Conservation (phyloP, 2,113 vertebrate species). For the Isichthys henryi region DNA sequence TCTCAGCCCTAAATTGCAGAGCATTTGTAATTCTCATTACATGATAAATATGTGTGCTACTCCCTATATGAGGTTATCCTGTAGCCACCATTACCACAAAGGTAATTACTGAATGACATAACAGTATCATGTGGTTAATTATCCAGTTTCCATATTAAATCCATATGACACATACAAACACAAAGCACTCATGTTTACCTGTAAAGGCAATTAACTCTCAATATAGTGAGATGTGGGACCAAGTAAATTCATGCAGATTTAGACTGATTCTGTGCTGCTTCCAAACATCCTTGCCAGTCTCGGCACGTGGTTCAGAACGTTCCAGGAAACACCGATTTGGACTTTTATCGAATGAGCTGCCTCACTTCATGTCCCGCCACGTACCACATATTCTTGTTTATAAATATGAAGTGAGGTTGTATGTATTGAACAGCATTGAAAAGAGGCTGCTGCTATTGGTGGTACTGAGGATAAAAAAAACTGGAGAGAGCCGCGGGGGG, state of each 20-base stretch:
- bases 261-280: not conserved
- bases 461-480: slow-evolving; percentile 13
- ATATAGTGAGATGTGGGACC: not conserved
- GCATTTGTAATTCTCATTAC: not conserved
- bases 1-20: not conserved
- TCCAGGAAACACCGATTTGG: not conserved
- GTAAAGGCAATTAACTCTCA: not conserved
- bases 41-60: not conserved
- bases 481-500: no score
- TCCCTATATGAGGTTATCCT: not conserved
- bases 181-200: no score
- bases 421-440: not conserved
- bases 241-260: not conserved
- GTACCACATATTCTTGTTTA: not conserved
- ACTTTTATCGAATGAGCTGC: not conserved
- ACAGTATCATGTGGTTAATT: not conserved
- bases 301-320: not conserved
- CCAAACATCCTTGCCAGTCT: not conserved
- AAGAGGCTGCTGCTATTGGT: slow-evolving; percentile 6
- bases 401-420: not conserved
- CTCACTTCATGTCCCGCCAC: not conserved
- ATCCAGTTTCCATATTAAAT: not conserved
- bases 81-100: not conserved
- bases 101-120: not conserved
- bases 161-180: not conserved